Evolutionary conservation across 2,797 vertebrate species (phyloP).

Genomic region (Phalanger gymnotis): DNA sequence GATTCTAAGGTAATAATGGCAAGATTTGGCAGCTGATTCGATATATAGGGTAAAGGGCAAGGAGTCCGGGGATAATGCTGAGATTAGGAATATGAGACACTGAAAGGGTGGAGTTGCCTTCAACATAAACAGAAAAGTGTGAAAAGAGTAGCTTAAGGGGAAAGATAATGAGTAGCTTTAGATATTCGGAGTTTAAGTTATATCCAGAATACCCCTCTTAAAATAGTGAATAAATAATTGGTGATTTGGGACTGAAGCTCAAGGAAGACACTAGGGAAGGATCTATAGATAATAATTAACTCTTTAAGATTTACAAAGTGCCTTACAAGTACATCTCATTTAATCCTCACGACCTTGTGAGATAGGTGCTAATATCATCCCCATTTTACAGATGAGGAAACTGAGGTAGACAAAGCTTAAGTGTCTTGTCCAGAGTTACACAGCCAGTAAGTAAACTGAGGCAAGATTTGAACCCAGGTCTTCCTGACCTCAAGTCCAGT

Average conservation of each 20-base stretch:
- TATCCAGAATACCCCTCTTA: neutral
- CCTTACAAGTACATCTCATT: neutral
- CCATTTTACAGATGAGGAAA: neutral
- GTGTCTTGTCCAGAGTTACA: neutral
- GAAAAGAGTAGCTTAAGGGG: neutral
- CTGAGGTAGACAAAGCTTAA: neutral
- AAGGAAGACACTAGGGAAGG: neutral
- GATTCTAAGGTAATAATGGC: too few relatives aligned
- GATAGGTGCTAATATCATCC: neutral
- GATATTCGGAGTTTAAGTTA: neutral
- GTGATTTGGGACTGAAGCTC: neutral
- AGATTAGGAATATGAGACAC: too few relatives aligned
- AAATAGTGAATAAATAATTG: neutral
- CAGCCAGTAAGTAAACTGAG: neutral
- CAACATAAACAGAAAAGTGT: neutral
- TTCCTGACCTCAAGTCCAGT: neutral
- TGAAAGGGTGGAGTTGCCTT: neutral
- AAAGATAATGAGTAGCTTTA: neutral
- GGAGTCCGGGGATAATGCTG: too few relatives aligned
- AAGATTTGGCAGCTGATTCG: too few relatives aligned
- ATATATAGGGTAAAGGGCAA: too few relatives aligned
- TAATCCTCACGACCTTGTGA: neutral
- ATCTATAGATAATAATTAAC: neutral
- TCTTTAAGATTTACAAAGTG: neutral
- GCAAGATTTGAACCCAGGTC: neutral